Evolutionary conservation across 23 tunicate genomes (phyloP), one percentile per base, ranked within the genome.

Genomic region (Botrylloides violaceus): DNA sequence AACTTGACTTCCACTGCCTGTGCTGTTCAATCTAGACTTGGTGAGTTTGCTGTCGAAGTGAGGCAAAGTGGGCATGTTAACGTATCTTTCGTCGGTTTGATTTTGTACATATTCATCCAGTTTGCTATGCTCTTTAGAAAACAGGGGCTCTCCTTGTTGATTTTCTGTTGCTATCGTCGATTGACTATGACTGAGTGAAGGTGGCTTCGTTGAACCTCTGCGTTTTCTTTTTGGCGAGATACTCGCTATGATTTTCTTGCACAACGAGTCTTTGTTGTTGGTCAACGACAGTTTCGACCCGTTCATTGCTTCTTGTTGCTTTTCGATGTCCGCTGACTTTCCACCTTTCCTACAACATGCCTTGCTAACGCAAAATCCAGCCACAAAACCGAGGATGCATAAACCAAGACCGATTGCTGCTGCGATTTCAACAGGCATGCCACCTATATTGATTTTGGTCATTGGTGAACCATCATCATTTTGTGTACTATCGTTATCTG

Each of bases 331-430:
- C 20, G 33, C 4, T 12, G 30, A 23, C 33, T 21, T 63, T 49
- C n/a, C 20, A 21, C 30, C 56, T 29, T 7, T 26, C 70, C 62
- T 72, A 59, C 36, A 19, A 47, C 72, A 81, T 66, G 9, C 34
- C 58, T 49, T 78, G 39, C 70, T 53, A 56, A 55, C 29, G 36
- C 77, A 81, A 9, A 82, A 60, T 35, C 78, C 59, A 4, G 64
- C 49, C 0, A 64, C 66, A 34, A 84, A 50, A 31, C 66, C 49
- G 32, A 39, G 64, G 26, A 84, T 32, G 3, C 34, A 75, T 2
- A 74, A 78, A 1, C 29, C 79, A 9, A 72, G 32, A 2, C 72
- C 43, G 18, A 77, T 58, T 36, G 12, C 57, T 26, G 12, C 7
- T 12, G 21, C 31, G 37, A 68, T 68, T 1, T 35, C 28, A 20